Evolutionary conservation across 2,888 invertebrate genomes (phyloP).

Genomic region (Taenaris catops): DNA sequence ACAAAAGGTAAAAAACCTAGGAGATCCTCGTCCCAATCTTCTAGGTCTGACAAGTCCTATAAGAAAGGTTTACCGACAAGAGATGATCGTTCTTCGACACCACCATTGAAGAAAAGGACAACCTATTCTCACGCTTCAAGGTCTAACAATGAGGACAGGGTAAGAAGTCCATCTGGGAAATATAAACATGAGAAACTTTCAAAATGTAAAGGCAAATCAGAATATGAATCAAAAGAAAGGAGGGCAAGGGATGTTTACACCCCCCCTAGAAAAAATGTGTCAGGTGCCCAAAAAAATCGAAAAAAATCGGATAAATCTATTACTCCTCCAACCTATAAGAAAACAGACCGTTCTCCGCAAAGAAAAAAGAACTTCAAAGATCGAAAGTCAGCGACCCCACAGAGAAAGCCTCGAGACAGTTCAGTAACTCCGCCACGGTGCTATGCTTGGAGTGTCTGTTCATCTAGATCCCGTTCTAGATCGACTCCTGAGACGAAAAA

Average conservation of each 20-base stretch:
- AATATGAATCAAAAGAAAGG: slow-evolving; percentile 38
- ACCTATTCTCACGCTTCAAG: slow-evolving; percentile 36
- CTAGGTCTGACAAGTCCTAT: slow-evolving; percentile 47
- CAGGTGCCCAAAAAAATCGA: slow-evolving; percentile 34
- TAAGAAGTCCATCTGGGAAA: slow-evolving; percentile 35
- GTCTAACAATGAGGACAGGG: slow-evolving; percentile 30
- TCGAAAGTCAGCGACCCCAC: slow-evolving; percentile 34
- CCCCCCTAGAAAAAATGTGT: slow-evolving; percentile 33
- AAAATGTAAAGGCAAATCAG: slow-evolving; percentile 32
- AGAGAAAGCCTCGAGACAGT: slow-evolving; percentile 45
- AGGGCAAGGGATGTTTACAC: slow-evolving; percentile 34
- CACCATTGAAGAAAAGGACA: slow-evolving; percentile 39
- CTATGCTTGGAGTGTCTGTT: slow-evolving; percentile 50
- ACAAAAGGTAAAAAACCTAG: slow-evolving; percentile 6
- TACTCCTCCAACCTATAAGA: slow-evolving; percentile 46
- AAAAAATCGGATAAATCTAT: slow-evolving; percentile 39
- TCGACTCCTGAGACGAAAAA: slow-evolving; percentile 39
- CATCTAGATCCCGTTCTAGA: slow-evolving; percentile 45
- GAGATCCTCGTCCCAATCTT: slow-evolving; percentile 43
- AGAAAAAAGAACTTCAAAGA: slow-evolving; percentile 39
- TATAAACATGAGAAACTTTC: slow-evolving; percentile 22
- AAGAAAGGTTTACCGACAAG: slow-evolving; percentile 33
- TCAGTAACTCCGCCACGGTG: slow-evolving; percentile 64
- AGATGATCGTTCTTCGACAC: slow-evolving; percentile 38
- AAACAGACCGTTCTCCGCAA: slow-evolving; percentile 40